Evolutionary conservation across 1,140 invertebrate genomes (phyloP).

Genomic region (Sipha flava): DNA sequence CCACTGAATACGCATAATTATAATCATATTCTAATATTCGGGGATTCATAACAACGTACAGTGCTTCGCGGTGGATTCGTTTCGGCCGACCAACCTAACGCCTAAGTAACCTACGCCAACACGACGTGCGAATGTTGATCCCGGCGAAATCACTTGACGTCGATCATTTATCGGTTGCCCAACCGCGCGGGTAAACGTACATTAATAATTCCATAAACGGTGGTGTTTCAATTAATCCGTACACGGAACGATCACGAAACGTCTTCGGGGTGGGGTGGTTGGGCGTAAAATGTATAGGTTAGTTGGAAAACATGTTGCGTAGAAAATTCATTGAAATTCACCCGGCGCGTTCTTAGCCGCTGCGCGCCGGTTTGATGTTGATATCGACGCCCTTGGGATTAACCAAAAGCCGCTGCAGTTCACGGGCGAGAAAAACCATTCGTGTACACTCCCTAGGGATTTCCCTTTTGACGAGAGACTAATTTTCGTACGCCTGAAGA

Average conservation of each 20-base stretch:
- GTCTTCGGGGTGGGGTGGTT: not conserved
- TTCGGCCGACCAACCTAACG: too few species aligned
- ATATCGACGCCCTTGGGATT: not conserved
- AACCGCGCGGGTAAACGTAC: too few species aligned
- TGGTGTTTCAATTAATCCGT: not conserved
- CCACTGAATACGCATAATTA: too few species aligned
- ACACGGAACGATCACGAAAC: not conserved
- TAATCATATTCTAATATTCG: too few species aligned
- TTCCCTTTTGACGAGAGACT: not conserved
- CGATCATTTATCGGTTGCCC: too few species aligned
- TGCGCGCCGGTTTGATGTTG: not conserved
- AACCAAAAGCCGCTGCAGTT: not conserved
- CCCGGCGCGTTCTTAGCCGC: not conserved
- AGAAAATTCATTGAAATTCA: slow-evolving; percentile 1
- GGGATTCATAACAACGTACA: too few species aligned
- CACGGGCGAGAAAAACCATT: not conserved
- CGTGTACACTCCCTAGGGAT: not conserved
- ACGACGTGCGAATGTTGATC: too few species aligned
- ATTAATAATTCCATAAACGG: not conserved
- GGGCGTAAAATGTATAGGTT: not conserved
- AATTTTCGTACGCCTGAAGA: not conserved
- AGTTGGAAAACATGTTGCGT: not conserved
- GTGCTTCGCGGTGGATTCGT: too few species aligned
- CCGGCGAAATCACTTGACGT: too few species aligned
- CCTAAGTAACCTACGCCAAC: too few species aligned